Evolutionary conservation across 1,140 invertebrate genomes (phyloP).

Genomic region (Atopsyche davidsoni): DNA sequence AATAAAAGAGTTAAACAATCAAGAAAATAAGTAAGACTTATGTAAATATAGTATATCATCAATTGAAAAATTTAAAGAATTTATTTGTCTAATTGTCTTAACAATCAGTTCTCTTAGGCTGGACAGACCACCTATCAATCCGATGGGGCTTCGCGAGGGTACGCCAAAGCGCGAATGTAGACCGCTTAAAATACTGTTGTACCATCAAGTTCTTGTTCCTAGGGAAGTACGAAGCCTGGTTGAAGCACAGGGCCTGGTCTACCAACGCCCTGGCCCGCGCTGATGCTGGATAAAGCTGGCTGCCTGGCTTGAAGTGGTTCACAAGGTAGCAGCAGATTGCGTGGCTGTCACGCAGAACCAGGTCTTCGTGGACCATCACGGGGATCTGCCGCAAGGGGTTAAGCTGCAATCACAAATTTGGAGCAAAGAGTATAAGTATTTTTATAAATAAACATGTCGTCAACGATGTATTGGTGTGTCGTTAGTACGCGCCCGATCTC

Average conservation of each 20-base stretch:
- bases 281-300: constrained; percentile 13
- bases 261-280: constrained; percentile 14
- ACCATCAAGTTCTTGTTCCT: constrained; percentile 17
- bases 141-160: too few species aligned
- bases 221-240: constrained; percentile 18
- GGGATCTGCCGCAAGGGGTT: constrained; percentile 23
- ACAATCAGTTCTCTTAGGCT: too few species aligned
- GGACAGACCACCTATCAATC: too few species aligned
- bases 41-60: too few species aligned
- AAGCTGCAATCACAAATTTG: constrained; percentile 10
- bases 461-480: too few species aligned
- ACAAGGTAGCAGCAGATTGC: constrained; percentile 22
- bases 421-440: neutral
- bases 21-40: too few species aligned
- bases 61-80: too few species aligned
- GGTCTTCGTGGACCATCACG: constrained; percentile 8
- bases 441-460: neutral
- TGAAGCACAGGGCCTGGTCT: constrained; percentile 23
- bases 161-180: too few species aligned
- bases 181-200: too few species aligned
- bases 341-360: constrained; percentile 22
- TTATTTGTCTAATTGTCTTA: too few species aligned
- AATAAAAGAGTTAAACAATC: too few species aligned
- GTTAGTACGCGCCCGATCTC: too few species aligned
- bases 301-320: constrained; percentile 7